These are phyloP conservation scores for Labeo rohita DNA, from an alignment of 2,113 vertebrate genomes.

Conservation along the genomic window DNA sequence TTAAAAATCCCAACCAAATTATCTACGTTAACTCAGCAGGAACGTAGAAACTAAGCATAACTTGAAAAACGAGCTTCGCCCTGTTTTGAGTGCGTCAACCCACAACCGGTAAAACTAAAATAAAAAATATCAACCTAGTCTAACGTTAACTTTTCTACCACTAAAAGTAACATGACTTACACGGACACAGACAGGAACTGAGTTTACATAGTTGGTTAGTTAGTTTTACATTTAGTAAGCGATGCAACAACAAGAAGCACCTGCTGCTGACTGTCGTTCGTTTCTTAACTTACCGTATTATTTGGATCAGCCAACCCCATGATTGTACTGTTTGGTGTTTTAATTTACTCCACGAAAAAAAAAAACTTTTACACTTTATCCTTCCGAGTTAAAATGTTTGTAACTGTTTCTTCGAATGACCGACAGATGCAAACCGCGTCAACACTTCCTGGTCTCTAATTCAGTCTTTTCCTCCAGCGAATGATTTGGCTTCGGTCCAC, in stretches of 20 bases:
- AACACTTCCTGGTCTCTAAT: slow-evolving; percentile 42
- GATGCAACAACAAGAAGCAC: background rate
- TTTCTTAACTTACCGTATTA: slow-evolving; percentile 28
- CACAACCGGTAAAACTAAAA: background rate
- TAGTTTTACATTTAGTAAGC: background rate
- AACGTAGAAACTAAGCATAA: slow-evolving; percentile 11
- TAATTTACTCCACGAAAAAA: background rate
- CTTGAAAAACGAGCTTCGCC: slow-evolving; percentile 39
- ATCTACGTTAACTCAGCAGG: background rate
- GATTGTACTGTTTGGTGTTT: background rate
- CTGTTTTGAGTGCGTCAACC: background rate
- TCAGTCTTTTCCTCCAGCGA: background rate
- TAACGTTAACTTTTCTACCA: background rate
- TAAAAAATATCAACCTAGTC: background rate
- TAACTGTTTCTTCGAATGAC: background rate
- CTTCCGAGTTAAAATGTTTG: slow-evolving; percentile 1
- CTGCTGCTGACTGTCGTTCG: background rate
- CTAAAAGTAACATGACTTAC: background rate
- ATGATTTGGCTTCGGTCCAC: background rate
- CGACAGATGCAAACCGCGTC: background rate
- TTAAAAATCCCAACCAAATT: background rate
- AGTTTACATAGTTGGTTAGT: background rate
- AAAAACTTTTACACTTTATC: slow-evolving; percentile 1
- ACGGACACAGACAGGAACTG: background rate
- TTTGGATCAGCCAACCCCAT: slow-evolving; percentile 57